phyloP scores from a whole-genome alignment of 2,797 vertebrate genomes.

The Adrianichthys oophorus region DNA sequence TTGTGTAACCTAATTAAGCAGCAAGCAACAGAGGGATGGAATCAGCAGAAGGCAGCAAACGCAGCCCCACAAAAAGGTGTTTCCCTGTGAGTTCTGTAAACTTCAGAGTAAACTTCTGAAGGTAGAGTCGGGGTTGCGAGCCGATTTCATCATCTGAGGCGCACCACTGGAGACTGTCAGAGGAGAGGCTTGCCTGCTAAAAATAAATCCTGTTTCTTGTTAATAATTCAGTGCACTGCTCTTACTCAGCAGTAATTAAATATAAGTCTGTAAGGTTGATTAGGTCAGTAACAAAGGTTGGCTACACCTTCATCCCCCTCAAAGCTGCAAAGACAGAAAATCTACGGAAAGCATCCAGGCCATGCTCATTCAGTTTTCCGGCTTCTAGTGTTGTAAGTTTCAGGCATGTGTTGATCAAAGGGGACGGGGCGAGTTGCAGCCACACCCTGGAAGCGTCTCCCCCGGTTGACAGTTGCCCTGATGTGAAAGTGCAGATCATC shows the following conservation, averaged over 20 bases:
- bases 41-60: slow-evolving; percentile 32
- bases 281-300: slow-evolving; percentile 71
- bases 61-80: slow-evolving; percentile 31
- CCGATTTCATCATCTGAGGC: slow-evolving; percentile 72
- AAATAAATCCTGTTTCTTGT: slow-evolving; percentile 71
- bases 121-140: slow-evolving; percentile 64
- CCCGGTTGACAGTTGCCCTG: slow-evolving; percentile 71
- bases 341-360: slow-evolving; percentile 41
- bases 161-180: slow-evolving; percentile 62
- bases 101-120: slow-evolving; percentile 51
- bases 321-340: slow-evolving; percentile 50
- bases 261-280: slow-evolving; percentile 77
- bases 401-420: slow-evolving; percentile 24
- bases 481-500: slow-evolving; percentile 38
- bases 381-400: slow-evolving; percentile 23
- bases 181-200: slow-evolving; percentile 65
- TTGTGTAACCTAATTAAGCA: slow-evolving; percentile 58
- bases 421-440: slow-evolving; percentile 49
- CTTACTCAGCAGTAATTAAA: slow-evolving; percentile 77
- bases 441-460: slow-evolving; percentile 69
- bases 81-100: slow-evolving; percentile 44
- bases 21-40: slow-evolving; percentile 38
- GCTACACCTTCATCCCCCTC: slow-evolving; percentile 51
- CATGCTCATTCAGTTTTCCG: slow-evolving; percentile 14
- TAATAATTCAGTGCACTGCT: slow-evolving; percentile 74